Conservation (phyloP, 2,797 vertebrate species). For the Microcaecilia unicolor region DNA sequence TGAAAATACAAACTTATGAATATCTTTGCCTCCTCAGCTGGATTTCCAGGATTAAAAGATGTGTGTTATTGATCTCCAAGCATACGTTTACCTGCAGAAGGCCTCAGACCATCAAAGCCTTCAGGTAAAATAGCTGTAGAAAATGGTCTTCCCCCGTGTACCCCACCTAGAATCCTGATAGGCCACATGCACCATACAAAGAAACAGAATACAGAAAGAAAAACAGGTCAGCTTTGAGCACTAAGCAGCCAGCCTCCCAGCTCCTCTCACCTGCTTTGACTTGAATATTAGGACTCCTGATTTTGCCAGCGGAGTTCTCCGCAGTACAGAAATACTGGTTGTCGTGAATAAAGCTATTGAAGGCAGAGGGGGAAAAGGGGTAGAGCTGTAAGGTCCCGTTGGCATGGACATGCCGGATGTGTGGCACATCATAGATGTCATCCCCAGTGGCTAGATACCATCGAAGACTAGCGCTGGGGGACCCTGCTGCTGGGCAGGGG, state of each 20-base stretch:
- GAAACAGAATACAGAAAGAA: too few species aligned
- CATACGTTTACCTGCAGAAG: too few species aligned
- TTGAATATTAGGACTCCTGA: slow-evolving; percentile 93
- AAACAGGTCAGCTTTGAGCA: too few species aligned
- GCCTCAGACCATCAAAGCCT: too few species aligned
- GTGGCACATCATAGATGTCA: slow-evolving; percentile 98
- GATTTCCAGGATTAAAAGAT: too few species aligned
- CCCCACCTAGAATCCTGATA: too few species aligned
- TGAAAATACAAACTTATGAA: too few species aligned
- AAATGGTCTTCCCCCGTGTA: too few species aligned
- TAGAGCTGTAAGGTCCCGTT: slow-evolving; percentile 97
- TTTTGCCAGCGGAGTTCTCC: slow-evolving; percentile 94
- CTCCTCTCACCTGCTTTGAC: slow-evolving; percentile 85
- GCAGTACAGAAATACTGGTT: slow-evolving; percentile 98
- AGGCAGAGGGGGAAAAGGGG: slow-evolving; percentile 95
- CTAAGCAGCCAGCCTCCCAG: fast-evolving
- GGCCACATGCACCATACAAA: too few species aligned
- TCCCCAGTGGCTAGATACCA: slow-evolving; percentile 98
- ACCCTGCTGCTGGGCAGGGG: slow-evolving; percentile 94
- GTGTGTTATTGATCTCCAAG: too few species aligned
- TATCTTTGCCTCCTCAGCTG: too few species aligned
- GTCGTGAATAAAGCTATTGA: slow-evolving; percentile 98
- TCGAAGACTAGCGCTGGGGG: slow-evolving; percentile 89
- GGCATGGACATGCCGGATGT: slow-evolving; percentile 95
- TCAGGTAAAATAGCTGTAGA: too few species aligned